Evolutionary conservation across 2,797 vertebrate genomes (phyloP).

Genomic region (Synanceia verrucosa): DNA sequence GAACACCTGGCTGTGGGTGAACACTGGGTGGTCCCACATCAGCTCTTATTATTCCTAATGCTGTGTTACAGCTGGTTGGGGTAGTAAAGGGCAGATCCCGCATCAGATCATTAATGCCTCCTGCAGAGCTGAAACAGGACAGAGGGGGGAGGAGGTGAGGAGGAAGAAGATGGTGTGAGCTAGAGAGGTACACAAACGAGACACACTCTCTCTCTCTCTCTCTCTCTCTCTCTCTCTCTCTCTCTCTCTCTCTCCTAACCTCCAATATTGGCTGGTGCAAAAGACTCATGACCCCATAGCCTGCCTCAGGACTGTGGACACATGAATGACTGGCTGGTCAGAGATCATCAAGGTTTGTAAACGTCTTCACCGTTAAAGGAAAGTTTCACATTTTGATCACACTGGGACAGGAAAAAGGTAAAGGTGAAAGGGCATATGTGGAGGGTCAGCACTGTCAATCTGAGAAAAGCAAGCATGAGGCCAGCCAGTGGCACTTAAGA

Average conservation of each 20-base stretch:
- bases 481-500: no score
- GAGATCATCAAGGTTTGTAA: neutral
- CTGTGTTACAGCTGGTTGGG: constrained; percentile 71
- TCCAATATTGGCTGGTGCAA: neutral
- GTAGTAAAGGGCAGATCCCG: constrained; percentile 73
- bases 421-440: neutral
- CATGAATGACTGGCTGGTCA: neutral
- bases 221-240: neutral
- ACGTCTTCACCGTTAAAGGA: neutral
- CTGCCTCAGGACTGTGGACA: neutral
- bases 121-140: constrained; percentile 36
- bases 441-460: neutral
- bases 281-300: neutral
- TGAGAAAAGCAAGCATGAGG: neutral
- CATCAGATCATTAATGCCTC: constrained; percentile 70
- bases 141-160: neutral
- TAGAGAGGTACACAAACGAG: neutral
- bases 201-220: neutral
- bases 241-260: constrained; percentile 8
- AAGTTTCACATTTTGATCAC: neutral
- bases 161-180: neutral
- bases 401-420: neutral
- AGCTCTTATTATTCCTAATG: constrained; percentile 69
- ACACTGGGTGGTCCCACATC: constrained; percentile 61
- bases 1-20: constrained; percentile 68